Percentiles rank a stretch among this genome's conserved stretches.
Conservation (phyloP, 2,888 invertebrate species). For the Hyles lineata region DNA sequence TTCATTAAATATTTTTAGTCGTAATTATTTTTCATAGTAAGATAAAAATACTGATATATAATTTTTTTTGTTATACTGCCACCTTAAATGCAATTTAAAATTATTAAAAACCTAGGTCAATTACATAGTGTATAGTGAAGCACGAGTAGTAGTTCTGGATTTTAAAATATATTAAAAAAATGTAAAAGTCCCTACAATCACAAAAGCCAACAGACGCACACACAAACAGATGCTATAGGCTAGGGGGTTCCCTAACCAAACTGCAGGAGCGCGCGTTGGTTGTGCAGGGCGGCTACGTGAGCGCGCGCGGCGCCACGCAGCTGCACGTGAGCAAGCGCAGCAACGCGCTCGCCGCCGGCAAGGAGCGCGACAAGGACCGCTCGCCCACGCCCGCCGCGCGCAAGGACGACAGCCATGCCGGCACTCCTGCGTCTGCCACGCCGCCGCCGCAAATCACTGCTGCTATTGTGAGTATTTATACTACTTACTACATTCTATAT, state of each 20-base stretch:
- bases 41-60: background rate
- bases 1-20: no score
- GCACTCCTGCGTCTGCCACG: slow-evolving; percentile 62
- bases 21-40: no score
- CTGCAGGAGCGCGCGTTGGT: slow-evolving; percentile 88
- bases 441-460: slow-evolving; percentile 71
- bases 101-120: no score
- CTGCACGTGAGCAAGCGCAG: slow-evolving; percentile 90
- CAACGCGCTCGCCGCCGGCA: slow-evolving; percentile 87
- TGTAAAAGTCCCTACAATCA: background rate
- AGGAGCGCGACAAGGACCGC: slow-evolving; percentile 86
- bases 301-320: slow-evolving; percentile 85
- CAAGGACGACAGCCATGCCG: slow-evolving; percentile 52
- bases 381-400: slow-evolving; percentile 59
- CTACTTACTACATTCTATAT: no score
- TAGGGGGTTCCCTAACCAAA: slow-evolving; percentile 83
- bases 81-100: no score
- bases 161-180: no score
- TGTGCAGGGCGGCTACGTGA: slow-evolving; percentile 88
- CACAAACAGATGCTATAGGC: slow-evolving; percentile 76
- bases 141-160: no score
- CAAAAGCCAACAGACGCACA: slow-evolving; percentile 64
- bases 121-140: no score
- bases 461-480: slow-evolving; percentile 60
- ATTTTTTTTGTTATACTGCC: background rate